Evolutionary conservation across 2,888 invertebrate species (phyloP), one percentile per base, ranked within the genome.

Genomic region (Blastobasis adustella): DNA sequence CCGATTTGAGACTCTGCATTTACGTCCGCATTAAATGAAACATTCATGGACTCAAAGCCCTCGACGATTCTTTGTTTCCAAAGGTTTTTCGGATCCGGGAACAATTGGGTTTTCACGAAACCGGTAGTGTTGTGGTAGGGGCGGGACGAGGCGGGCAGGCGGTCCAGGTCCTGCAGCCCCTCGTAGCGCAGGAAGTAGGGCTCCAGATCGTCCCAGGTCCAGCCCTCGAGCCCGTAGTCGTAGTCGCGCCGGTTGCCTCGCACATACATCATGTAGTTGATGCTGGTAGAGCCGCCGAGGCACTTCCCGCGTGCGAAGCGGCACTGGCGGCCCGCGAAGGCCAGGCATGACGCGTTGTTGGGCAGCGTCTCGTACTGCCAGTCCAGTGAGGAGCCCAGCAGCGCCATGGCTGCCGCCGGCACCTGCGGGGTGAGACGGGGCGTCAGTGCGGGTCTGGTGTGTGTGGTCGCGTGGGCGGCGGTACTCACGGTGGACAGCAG

Each of bases 201-300:
- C 53, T 68, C 53, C 2, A 84, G 51, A 37, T 79, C 73, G 0
- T 63, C 48, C 76, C 76, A 82, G 39, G 63, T 58, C 84, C 84
- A 84, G 6, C 73, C 80, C 2, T 75, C 57, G 10, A 74, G 51
- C 47, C 56, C 51, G 23, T 71, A 66, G 8, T 69, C 63, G 50
- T 73, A 81, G 62, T 83, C 82, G 0, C 6, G 46, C 0, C 63
- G 67, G 54, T 71, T 73, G 3, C 83, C 83, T 39, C 84, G 74
- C 1, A 69, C 67, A 62, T 80, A 81, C 56, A 82, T 58, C 82
- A 84, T 80, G 61, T 73, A 71, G 65, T 84, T 84, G 59, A 77
- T 76, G 60, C 68, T 68, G 49, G 82, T 76, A 55, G 83, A 81
- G 50, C 83, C 83, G 1, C 83, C 83, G 49, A 84, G 75, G 38